These are phyloP conservation scores for Drosophila elegans DNA, from an alignment of 1,140 invertebrate genomes.

Conservation along the genomic window DNA sequence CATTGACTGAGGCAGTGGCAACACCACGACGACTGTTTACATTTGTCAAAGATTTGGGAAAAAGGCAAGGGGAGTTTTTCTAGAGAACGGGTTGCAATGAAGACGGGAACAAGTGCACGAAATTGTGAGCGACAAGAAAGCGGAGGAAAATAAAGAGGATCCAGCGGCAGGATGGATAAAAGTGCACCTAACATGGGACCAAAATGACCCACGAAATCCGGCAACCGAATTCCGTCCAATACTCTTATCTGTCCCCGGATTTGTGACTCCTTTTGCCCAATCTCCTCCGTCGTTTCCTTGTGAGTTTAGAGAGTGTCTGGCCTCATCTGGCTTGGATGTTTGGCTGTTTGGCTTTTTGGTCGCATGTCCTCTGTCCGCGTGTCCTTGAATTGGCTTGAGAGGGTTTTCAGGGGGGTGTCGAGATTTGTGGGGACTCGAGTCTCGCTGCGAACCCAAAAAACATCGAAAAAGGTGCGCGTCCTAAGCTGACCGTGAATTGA, in stretches of 20 bases:
- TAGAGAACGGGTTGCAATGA: neutral
- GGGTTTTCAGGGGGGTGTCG: conserved; percentile 4
- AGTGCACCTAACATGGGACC: conserved; percentile 25
- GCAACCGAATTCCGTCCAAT: conserved; percentile 6
- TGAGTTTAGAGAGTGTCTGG: conserved; percentile 13
- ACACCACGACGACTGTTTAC: conserved; percentile 61
- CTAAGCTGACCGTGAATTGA: conserved; percentile 43
- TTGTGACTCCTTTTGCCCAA: conserved; percentile 1
- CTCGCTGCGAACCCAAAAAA: neutral
- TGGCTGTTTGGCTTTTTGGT: conserved; percentile 27
- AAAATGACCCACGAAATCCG: conserved; percentile 28
- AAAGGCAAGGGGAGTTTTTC: conserved; percentile 5
- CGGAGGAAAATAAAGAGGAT: conserved; percentile 22
- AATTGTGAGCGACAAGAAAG: conserved; percentile 20
- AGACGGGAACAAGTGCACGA: conserved; percentile 16
- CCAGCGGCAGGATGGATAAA: conserved; percentile 26
- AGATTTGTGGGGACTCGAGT: conserved; percentile 18
- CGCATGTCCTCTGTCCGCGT: conserved; percentile 8
- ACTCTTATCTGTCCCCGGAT: conserved; percentile 38
- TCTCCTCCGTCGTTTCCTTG: conserved; percentile 4
- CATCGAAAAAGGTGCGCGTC: conserved; percentile 7
- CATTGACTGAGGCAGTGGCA: conserved; percentile 1
- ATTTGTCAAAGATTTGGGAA: conserved; percentile 75
- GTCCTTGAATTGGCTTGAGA: conserved; percentile 25
- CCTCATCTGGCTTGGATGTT: conserved; percentile 2